Conservation (phyloP, 64 coral and sea anemone species). For the Platygyra sinensis region DNA sequence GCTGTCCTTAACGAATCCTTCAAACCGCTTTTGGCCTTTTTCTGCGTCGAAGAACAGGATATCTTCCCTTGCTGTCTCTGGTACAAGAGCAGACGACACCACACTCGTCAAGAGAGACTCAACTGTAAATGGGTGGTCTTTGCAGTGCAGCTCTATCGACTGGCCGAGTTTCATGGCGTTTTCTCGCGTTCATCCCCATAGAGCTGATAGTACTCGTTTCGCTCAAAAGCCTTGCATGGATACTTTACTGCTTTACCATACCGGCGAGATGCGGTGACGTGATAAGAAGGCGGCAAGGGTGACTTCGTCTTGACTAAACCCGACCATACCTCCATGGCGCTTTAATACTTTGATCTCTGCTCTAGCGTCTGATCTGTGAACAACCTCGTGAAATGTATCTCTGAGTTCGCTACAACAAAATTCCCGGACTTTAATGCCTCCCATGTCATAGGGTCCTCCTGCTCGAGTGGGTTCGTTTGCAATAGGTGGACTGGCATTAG, state of each 20-base stretch:
- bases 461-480: background rate
- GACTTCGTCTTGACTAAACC: slow-evolving; percentile 54
- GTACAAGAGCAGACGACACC: too few relatives aligned
- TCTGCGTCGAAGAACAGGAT: too few relatives aligned
- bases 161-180: too few relatives aligned
- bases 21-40: slow-evolving; percentile 50
- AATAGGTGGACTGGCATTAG: background rate
- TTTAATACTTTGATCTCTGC: too few relatives aligned
- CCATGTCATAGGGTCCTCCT: slow-evolving; percentile 1
- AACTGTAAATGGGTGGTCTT: too few relatives aligned
- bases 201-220: too few relatives aligned
- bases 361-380: too few relatives aligned
- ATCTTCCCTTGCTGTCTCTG: too few relatives aligned
- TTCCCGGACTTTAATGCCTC: slow-evolving; percentile 30
- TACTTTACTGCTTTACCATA: slow-evolving; percentile 19
- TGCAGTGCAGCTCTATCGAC: too few relatives aligned
- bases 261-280: slow-evolving; percentile 52
- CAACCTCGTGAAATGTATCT: slow-evolving; percentile 40
- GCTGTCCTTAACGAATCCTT: slow-evolving; percentile 43
- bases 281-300: slow-evolving; percentile 45
- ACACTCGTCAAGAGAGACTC: too few relatives aligned
- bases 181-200: too few relatives aligned
- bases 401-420: slow-evolving; percentile 53
- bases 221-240: background rate
- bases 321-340: slow-evolving; percentile 54